A percentile compares a stretch with the other conserved stretches of the same genome.
phyloP scores from a whole-genome alignment of 1,140 invertebrate genomes.

The Caenorhabditis elegans region WBcel235 BX284604.4:10390001-10390500 shows the following conservation, averaged over 20 bases:
- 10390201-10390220: background rate
- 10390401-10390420: no score
- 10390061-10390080: background rate
- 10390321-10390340: background rate
- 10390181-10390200: background rate
- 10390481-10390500: no score
- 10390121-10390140: background rate
- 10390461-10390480: no score
- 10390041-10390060: background rate
- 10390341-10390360: no score
- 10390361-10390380: no score
- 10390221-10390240: constrained; percentile 1
- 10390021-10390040: background rate
- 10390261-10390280: background rate
- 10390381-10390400: no score
- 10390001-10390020: background rate
- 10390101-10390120: background rate
- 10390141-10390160: background rate
- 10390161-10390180: background rate
- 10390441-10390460: no score
- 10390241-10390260: background rate
- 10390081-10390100: background rate
- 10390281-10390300: no score
- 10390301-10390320: no score
- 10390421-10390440: no score